These are phyloP conservation scores for Ploceus nigricollis DNA, from an alignment of 2,113 vertebrate genomes.

Conservation along the genomic window DNA sequence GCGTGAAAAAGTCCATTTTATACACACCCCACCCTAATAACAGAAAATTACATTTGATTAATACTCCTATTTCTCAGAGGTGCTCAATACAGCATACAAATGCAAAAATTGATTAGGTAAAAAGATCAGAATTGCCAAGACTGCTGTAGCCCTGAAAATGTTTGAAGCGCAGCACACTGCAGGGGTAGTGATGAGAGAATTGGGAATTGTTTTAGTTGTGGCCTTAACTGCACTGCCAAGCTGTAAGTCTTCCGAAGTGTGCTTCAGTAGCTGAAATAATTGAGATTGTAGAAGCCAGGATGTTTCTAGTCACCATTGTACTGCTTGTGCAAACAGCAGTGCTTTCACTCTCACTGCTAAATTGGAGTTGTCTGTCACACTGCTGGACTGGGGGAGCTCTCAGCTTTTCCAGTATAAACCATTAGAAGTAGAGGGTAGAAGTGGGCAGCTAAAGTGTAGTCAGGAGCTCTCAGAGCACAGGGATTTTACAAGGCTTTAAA, in stretches of 20 bases:
- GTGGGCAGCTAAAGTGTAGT: not conserved
- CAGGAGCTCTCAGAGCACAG: not conserved
- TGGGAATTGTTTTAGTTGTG: not conserved
- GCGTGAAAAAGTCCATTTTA: slow-evolving; percentile 6
- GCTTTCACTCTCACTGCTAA: not conserved
- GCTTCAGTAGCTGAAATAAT: not conserved
- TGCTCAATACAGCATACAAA: not conserved
- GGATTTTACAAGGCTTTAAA: not conserved
- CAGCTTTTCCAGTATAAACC: not conserved
- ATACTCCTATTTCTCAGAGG: not conserved
- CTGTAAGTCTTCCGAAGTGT: not conserved
- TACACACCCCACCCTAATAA: not conserved
- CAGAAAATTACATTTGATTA: slow-evolving; percentile 10
- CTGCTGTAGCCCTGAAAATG: not conserved
- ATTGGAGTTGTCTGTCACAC: not conserved
- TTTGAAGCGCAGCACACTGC: not conserved
- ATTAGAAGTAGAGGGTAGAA: not conserved
- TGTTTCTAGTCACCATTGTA: not conserved
- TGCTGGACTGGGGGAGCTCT: not conserved
- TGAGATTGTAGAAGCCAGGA: not conserved
- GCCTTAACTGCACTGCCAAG: not conserved
- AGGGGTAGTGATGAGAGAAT: not conserved
- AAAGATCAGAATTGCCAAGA: not conserved
- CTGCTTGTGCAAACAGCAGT: not conserved
- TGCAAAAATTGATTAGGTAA: not conserved